phyloP scores from a whole-genome alignment of 2,888 invertebrate species.

The Epicampocera succincta region DNA sequence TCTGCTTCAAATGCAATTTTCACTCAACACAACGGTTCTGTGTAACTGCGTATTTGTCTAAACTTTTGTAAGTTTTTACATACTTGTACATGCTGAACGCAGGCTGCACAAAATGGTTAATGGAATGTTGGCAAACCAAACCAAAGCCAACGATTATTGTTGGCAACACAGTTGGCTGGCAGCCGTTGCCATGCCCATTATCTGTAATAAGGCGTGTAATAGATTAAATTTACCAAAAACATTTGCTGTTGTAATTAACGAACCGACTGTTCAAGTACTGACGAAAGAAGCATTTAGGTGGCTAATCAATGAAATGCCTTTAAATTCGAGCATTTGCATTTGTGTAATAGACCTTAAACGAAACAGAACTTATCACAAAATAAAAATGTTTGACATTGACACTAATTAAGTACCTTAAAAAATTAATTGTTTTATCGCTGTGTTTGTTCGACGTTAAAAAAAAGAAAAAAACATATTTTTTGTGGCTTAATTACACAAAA shows the following conservation, averaged over 20 bases:
- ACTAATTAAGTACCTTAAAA: slow-evolving; percentile 44
- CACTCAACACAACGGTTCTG: neutral
- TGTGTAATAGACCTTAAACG: neutral
- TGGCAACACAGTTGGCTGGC: neutral
- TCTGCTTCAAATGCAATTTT: too few relatives aligned
- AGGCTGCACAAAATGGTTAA: neutral
- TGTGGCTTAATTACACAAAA: neutral
- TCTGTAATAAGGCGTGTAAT: neutral
- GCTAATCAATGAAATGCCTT: slow-evolving; percentile 9
- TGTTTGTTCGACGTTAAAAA: neutral
- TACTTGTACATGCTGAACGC: neutral
- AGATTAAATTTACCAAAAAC: slow-evolving; percentile 8
- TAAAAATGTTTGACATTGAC: slow-evolving; percentile 56
- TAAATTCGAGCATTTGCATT: neutral
- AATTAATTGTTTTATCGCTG: slow-evolving; percentile 28
- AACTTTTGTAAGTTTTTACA: slow-evolving; percentile 9
- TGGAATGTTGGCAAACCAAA: slow-evolving; percentile 25
- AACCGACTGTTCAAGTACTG: neutral
- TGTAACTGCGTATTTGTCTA: neutral
- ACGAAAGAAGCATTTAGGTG: slow-evolving; percentile 20
- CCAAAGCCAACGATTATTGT: neutral
- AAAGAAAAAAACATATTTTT: neutral
- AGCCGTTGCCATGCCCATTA: neutral
- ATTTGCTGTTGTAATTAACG: slow-evolving; percentile 2
- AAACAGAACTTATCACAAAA: slow-evolving; percentile 4